phyloP scores from a whole-genome alignment of 1,140 invertebrate genomes.

The Microplitis demolitor region DNA sequence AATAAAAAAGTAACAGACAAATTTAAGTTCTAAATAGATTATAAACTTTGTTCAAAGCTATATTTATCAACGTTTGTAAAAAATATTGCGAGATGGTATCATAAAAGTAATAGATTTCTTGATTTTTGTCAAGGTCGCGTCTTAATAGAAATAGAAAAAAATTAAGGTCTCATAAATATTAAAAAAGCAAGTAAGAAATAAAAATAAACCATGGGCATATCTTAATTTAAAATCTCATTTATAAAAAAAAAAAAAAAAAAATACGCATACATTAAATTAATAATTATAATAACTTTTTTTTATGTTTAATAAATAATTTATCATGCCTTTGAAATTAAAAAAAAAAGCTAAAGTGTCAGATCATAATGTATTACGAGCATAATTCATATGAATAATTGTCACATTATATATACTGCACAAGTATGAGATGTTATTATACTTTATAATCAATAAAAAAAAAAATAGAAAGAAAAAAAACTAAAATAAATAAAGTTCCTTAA shows the following conservation, averaged over 20 bases:
- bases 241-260: too few species aligned
- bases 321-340: too few species aligned
- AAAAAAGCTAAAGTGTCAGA: too few species aligned
- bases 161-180: neutral
- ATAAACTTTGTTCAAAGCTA: neutral
- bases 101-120: neutral
- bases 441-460: conserved; percentile 23
- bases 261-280: too few species aligned
- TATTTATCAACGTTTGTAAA: neutral
- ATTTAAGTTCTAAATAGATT: too few species aligned
- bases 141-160: neutral
- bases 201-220: neutral
- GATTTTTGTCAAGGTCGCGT: neutral
- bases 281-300: too few species aligned
- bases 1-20: too few species aligned
- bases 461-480: neutral
- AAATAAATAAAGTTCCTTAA: neutral
- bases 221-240: too few species aligned
- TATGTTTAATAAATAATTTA: too few species aligned
- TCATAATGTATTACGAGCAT: too few species aligned
- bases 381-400: neutral
- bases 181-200: neutral
- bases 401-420: neutral
- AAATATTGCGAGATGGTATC: neutral
- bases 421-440: neutral